Evolutionary conservation across 2,797 vertebrate species (phyloP).

Genomic region (Oryzias dopingdopingensis): DNA sequence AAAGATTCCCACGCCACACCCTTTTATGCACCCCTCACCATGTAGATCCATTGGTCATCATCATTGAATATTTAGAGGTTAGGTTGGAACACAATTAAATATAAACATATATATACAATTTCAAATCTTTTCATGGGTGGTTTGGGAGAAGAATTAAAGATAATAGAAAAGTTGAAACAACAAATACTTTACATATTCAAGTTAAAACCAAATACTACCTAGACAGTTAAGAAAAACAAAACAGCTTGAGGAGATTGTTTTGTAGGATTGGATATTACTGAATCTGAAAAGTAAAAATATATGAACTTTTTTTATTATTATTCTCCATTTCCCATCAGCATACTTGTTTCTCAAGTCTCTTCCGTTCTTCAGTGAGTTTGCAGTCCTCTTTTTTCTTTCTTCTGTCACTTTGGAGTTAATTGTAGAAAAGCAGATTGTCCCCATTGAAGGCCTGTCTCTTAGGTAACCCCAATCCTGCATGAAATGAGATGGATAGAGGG

Average conservation of each 20-base stretch:
- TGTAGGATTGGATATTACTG: not conserved
- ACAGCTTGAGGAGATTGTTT: too few species aligned
- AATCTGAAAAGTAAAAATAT: not conserved
- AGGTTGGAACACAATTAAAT: too few species aligned
- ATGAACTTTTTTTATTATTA: slow-evolving; percentile 23
- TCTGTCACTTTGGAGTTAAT: slow-evolving; percentile 81
- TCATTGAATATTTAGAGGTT: slow-evolving; percentile 61
- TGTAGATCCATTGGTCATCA: slow-evolving; percentile 73
- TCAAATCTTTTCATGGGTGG: too few species aligned
- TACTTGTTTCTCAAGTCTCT: slow-evolving; percentile 38
- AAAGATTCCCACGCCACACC: slow-evolving; percentile 84
- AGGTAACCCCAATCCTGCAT: slow-evolving; percentile 84
- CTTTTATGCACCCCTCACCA: slow-evolving; percentile 76
- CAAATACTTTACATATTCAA: too few species aligned
- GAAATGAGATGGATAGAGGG: slow-evolving; percentile 81
- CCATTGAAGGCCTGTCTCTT: slow-evolving; percentile 81
- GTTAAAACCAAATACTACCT: too few species aligned
- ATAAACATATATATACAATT: too few species aligned
- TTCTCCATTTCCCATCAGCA: slow-evolving; percentile 59
- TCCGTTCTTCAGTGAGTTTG: slow-evolving; percentile 30
- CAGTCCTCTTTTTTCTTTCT: slow-evolving; percentile 57
- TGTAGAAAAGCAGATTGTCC: slow-evolving; percentile 82
- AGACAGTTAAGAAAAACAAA: too few species aligned
- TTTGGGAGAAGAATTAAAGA: too few species aligned
- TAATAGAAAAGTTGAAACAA: too few species aligned